Conservation (phyloP, 2,888 invertebrate species). For the Oeneis ivallda region DNA sequence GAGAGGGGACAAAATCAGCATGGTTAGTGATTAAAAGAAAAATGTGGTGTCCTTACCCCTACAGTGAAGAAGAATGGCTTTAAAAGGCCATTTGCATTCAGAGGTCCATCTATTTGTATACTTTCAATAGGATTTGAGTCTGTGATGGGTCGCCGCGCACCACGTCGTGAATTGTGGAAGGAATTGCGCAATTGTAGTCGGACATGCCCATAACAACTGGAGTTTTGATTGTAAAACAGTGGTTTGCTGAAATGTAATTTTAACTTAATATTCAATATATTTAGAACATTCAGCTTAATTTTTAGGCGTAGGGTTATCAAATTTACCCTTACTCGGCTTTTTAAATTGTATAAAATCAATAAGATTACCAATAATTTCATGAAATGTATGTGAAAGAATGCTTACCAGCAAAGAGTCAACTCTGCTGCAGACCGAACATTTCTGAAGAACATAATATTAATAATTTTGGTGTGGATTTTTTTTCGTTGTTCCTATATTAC, state of each 20-base stretch:
- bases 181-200: constrained; percentile 60
- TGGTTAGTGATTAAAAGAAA: not conserved
- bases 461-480: constrained; percentile 41
- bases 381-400: constrained; percentile 5
- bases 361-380: not conserved
- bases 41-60: constrained; percentile 72
- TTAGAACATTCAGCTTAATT: not conserved
- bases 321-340: not conserved
- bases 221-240: constrained; percentile 39
- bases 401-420: constrained; percentile 65
- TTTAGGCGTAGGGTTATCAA: not conserved
- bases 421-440: constrained; percentile 68
- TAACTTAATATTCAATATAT: not conserved
- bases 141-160: constrained; percentile 49
- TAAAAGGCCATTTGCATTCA: constrained; percentile 71
- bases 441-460: constrained; percentile 66
- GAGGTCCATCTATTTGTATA: constrained; percentile 66
- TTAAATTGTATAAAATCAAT: not conserved
- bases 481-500: constrained; percentile 48
- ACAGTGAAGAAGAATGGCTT: constrained; percentile 85
- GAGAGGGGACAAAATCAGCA: no score
- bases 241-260: constrained; percentile 46
- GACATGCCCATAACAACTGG: constrained; percentile 41
- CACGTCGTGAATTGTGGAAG: constrained; percentile 62
- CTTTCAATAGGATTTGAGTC: constrained; percentile 69